phyloP scores from a whole-genome alignment of 2,797 vertebrate genomes.

The Argya squamiceps region DNA sequence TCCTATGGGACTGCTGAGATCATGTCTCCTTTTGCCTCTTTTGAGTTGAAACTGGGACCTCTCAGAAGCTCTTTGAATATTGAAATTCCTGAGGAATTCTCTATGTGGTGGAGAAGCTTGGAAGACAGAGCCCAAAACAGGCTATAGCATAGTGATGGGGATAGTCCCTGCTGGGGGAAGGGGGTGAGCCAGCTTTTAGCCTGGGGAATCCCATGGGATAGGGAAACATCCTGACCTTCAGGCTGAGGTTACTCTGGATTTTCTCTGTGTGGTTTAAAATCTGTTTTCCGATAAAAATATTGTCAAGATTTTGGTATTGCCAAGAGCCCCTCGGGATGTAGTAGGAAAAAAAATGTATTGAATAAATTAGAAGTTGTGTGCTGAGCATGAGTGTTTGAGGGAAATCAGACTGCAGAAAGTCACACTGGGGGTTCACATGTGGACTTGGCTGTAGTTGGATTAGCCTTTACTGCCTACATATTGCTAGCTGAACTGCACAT shows the following conservation, averaged over 20 bases:
- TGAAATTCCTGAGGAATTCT: neutral
- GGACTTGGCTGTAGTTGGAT: neutral
- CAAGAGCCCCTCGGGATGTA: neutral
- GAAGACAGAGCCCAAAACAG: neutral
- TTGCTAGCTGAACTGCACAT: neutral
- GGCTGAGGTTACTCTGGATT: neutral
- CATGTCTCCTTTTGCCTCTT: accelerated
- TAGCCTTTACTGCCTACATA: neutral
- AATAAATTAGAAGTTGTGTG: neutral
- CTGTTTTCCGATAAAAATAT: neutral
- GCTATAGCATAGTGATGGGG: accelerated
- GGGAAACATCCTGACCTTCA: neutral
- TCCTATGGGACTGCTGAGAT: neutral
- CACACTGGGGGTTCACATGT: accelerated
- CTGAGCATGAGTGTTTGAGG: neutral
- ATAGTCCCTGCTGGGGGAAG: neutral
- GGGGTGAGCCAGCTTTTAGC: neutral
- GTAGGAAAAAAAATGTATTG: neutral
- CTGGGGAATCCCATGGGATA: neutral
- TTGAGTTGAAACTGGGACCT: neutral
- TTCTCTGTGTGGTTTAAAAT: neutral
- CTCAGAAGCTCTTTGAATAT: neutral
- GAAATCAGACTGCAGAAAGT: neutral
- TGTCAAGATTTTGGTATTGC: neutral
- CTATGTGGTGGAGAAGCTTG: neutral